Evolutionary conservation across 2,888 invertebrate species (phyloP).

Genomic region (Dinocampus coccinellae): DNA sequence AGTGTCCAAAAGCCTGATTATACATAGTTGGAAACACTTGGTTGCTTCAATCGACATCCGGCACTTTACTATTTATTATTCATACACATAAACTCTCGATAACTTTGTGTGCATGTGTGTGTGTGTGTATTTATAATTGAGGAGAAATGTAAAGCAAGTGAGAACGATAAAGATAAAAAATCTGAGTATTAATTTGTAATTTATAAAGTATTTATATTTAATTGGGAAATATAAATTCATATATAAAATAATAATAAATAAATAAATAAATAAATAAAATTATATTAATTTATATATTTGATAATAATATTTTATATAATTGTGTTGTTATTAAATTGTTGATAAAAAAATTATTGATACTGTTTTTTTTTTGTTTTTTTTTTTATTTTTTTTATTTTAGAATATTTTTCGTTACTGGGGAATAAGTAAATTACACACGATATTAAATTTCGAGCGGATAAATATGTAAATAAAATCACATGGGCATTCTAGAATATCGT

Average conservation of each 20-base stretch:
- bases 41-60: neutral
- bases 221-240: no score
- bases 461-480: neutral
- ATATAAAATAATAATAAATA: no score
- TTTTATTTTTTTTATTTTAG: no score
- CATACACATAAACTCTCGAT: neutral
- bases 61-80: neutral
- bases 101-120: no score
- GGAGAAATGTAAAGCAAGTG: neutral
- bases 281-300: no score
- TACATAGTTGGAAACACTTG: neutral
- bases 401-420: no score
- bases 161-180: neutral
- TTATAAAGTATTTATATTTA: slow-evolving; percentile 4
- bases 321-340: no score
- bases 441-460: neutral
- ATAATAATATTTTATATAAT: no score
- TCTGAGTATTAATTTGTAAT: neutral
- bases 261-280: no score
- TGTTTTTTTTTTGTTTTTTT: no score
- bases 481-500: neutral
- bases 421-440: no score
- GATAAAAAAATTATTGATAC: no score
- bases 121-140: neutral
- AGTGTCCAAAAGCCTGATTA: neutral